phyloP scores from a whole-genome alignment of 2,888 invertebrate species.

The Drosophila aldrichi region DNA sequence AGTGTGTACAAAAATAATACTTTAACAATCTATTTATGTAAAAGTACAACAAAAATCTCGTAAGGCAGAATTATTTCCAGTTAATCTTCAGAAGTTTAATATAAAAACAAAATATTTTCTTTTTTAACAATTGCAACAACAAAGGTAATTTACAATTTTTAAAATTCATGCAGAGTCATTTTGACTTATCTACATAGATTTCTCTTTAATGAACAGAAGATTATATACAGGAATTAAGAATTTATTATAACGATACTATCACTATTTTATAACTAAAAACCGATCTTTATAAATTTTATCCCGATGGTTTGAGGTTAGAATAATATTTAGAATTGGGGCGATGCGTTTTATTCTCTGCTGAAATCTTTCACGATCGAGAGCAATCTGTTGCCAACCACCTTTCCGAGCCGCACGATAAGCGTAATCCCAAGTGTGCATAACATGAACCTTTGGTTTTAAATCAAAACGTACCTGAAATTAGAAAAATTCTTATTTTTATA shows the following conservation, averaged over 20 bases:
- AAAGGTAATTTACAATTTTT: conserved; percentile 3
- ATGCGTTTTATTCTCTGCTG: conserved; percentile 76
- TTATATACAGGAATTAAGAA: conserved; percentile 52
- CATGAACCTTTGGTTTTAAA: conserved; percentile 86
- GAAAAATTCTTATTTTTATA: not conserved
- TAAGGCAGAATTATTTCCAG: not conserved
- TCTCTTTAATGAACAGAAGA: conserved; percentile 5
- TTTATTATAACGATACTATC: conserved; percentile 48
- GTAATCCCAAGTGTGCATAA: conserved; percentile 88
- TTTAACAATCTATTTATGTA: not conserved
- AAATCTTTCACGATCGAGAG: conserved; percentile 86
- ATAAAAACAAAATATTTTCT: conserved; percentile 5
- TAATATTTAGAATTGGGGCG: conserved; percentile 69
- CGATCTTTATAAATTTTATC: conserved; percentile 80
- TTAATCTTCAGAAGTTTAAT: conserved; percentile 12
- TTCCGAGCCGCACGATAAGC: conserved; percentile 88
- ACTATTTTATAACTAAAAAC: conserved; percentile 68
- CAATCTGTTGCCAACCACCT: conserved; percentile 88
- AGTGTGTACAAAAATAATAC: not conserved
- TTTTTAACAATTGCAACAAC: conserved; percentile 21
- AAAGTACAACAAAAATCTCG: not conserved
- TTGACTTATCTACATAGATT: conserved; percentile 15
- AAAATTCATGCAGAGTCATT: conserved; percentile 10
- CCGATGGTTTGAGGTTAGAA: conserved; percentile 81
- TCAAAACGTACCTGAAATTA: conserved; percentile 87